phyloP scores from a whole-genome alignment of 2,888 invertebrate species.

The Campoletis raptor region DNA sequence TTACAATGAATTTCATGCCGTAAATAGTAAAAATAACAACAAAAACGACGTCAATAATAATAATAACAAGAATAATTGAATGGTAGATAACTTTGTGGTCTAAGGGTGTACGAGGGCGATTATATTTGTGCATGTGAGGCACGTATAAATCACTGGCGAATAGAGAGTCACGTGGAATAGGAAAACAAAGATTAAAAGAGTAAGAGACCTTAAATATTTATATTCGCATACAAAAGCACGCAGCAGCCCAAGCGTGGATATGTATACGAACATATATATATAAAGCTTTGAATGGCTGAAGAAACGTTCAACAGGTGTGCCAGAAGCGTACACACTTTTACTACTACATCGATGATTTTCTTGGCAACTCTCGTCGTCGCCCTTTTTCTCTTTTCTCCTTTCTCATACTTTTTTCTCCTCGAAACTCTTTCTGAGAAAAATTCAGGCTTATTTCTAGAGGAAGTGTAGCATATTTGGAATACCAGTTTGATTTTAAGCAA shows the following conservation, averaged over 20 bases:
- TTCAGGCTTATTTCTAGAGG: not conserved
- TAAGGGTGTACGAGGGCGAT: conserved; percentile 19
- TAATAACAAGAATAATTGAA: not conserved
- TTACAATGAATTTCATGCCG: not conserved
- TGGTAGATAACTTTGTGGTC: not conserved
- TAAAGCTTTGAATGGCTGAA: conserved; percentile 74
- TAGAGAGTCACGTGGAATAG: conserved; percentile 51
- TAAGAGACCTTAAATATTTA: conserved; percentile 30
- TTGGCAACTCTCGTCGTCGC: conserved; percentile 52
- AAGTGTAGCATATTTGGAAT: too few relatives aligned
- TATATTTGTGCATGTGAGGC: conserved; percentile 52
- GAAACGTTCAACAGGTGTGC: conserved; percentile 84
- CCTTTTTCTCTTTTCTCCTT: not conserved
- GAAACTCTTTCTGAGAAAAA: conserved; percentile 6
- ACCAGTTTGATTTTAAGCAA: too few relatives aligned
- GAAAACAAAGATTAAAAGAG: conserved; percentile 55
- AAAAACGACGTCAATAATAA: not conserved
- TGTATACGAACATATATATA: not conserved
- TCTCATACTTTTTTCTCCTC: not conserved
- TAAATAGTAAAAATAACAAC: not conserved
- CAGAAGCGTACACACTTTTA: conserved; percentile 59
- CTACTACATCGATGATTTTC: conserved; percentile 41
- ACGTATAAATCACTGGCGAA: conserved; percentile 51
- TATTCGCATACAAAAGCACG: not conserved
- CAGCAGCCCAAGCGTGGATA: not conserved